Percentiles rank a stretch among this genome's conserved stretches.
Evolutionary conservation across 2,797 vertebrate genomes (phyloP).

Genomic region (Microchirus variegatus): DNA sequence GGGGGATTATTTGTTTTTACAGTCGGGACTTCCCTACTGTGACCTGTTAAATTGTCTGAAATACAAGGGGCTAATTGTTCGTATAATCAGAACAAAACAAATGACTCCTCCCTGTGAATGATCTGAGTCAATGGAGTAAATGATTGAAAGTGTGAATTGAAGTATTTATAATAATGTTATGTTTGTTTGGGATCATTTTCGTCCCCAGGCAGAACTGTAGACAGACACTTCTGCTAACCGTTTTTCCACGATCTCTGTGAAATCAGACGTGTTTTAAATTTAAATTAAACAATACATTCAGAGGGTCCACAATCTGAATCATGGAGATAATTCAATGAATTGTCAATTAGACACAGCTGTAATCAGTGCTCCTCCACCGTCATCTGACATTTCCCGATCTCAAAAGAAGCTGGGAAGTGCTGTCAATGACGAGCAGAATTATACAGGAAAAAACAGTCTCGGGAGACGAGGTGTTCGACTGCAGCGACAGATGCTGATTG

Average conservation of each 20-base stretch:
- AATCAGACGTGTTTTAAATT: constrained; percentile 23
- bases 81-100: constrained; percentile 11
- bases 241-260: constrained; percentile 18
- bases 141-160: constrained; percentile 22
- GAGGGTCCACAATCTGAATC: constrained; percentile 37
- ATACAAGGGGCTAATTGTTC: no score
- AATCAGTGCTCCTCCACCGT: constrained; percentile 30
- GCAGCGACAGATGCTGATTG: constrained; percentile 27
- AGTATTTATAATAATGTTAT: constrained; percentile 6
- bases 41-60: no score
- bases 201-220: constrained; percentile 10
- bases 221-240: constrained; percentile 12
- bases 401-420: no score
- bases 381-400: constrained; percentile 22
- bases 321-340: constrained; percentile 44
- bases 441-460: constrained; percentile 10
- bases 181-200: constrained; percentile 28
- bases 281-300: constrained; percentile 36
- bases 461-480: constrained; percentile 7
- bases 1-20: no score
- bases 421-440: constrained; percentile 15
- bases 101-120: constrained; percentile 8
- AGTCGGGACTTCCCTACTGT: no score
- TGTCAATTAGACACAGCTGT: constrained; percentile 52
- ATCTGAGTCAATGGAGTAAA: constrained; percentile 7